Evolutionary conservation across 2,888 invertebrate genomes (phyloP).

Genomic region (Erannis defoliaria): DNA sequence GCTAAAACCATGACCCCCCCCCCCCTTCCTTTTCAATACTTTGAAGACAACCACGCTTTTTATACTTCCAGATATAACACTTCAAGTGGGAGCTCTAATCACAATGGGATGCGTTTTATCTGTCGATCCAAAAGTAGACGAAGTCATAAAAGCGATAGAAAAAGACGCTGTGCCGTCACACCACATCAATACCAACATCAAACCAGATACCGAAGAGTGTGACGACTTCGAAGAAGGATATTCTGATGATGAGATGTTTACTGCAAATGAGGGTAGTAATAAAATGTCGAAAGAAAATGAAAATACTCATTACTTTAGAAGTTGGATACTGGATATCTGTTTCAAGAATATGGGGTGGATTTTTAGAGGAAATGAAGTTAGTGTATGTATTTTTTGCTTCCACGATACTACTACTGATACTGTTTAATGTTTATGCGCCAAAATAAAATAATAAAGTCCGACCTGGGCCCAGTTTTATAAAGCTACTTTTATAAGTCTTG

Average conservation of each 20-base stretch:
- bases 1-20: neutral
- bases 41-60: neutral
- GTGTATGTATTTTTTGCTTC: conserved; percentile 67
- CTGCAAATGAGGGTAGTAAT: conserved; percentile 49
- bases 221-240: conserved; percentile 81
- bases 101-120: conserved; percentile 91
- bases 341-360: conserved; percentile 85
- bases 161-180: conserved; percentile 65
- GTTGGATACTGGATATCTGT: conserved; percentile 89
- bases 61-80: conserved; percentile 87
- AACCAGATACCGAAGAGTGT: conserved; percentile 63
- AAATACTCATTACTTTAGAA: conserved; percentile 68
- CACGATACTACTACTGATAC: too few relatives aligned
- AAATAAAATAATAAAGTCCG: too few relatives aligned
- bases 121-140: conserved; percentile 88
- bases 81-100: conserved; percentile 91
- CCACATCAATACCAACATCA: conserved; percentile 48
- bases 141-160: conserved; percentile 87
- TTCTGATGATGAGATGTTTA: conserved; percentile 78
- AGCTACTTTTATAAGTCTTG: too few relatives aligned
- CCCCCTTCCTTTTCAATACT: neutral
- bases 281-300: conserved; percentile 51
- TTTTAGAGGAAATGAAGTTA: conserved; percentile 63
- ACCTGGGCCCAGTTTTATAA: too few relatives aligned
- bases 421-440: too few relatives aligned